phyloP scores from a whole-genome alignment of 2,888 invertebrate species.

The Dilophus febrilis region DNA sequence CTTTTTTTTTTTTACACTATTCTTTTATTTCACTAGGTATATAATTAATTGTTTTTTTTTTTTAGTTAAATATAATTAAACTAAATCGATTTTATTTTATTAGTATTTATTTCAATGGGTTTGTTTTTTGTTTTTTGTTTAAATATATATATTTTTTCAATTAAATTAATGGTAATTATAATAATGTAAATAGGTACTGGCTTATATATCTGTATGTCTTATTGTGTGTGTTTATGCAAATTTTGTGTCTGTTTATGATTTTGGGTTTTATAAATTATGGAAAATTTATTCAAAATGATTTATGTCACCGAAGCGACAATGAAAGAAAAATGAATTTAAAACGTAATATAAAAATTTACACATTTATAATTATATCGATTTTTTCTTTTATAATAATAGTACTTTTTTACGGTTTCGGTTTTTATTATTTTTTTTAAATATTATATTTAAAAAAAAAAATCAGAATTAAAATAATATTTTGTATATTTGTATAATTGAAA shows the following conservation, averaged over 20 bases:
- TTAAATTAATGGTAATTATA: background rate
- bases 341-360: too few relatives aligned
- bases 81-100: background rate
- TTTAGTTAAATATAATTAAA: constrained; percentile 31
- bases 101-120: background rate
- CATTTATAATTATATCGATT: too few relatives aligned
- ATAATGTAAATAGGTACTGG: background rate
- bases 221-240: too few relatives aligned
- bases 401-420: background rate
- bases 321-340: background rate
- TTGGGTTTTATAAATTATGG: background rate
- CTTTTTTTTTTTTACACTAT: too few relatives aligned
- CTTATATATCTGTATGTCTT: background rate
- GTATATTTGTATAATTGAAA: too few relatives aligned
- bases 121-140: too few relatives aligned
- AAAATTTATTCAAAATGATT: background rate
- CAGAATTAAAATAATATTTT: too few relatives aligned
- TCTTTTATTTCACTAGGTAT: too few relatives aligned
- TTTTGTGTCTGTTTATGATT: background rate
- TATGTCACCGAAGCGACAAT: background rate
- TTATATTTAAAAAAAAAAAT: too few relatives aligned
- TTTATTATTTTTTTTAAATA: background rate
- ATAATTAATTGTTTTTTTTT: constrained; percentile 30
- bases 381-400: background rate
- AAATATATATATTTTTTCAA: background rate